Base-by-base conservation (phyloP, 2,888 invertebrate species). In the Drosophila percnosoma region DNA sequence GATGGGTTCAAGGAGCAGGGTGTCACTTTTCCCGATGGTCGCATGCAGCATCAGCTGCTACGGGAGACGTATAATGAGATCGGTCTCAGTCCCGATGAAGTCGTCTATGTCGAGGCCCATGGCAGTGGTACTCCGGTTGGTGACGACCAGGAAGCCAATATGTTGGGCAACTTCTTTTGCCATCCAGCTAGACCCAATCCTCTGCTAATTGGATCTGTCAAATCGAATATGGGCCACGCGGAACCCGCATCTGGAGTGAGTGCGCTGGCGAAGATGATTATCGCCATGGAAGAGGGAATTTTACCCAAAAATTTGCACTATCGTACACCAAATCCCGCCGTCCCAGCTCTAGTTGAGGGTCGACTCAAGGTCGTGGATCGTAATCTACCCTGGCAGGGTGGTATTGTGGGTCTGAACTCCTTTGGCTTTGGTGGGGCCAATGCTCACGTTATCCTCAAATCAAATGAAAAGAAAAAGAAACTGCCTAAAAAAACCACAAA, bases 371-470 rank as follows among this genome's bases (percentile, higher is more conserved):
- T 99, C 52, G 97, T 99, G 21, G 95, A 96, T 78, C 95, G 96
- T 91, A 96, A 96, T 89, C 96, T 95, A 68, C 95, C 96, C 36
- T 99, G 97, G 96, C 95, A 96, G 65, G 99, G 99, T 60, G 99
- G 99, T 15, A 94, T 97, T 73, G 96, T 97, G 45, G 99, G 96
- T 18, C 93, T 99, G 40, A 99, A 99, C 94, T 99, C 99, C 15
- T 99, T 99, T 93, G 99, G 99, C n/a, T 99, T 99, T 94, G 99
- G 99, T 70, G 99, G 99, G 61, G 97, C 98, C 55, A 98, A 98
- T 93, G 98, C 97, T 27, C 98, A 99, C 93, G 94, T 98, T 1
- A 94, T 99, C 79, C 94, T 98, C 31, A 95, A 96, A 91, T 96
- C 97, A 10, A 96, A 97, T 92, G 94, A 95, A 0, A 96, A 96